Base-by-base conservation (phyloP, 2,888 invertebrate genomes). In the Meteorus colon region DNA sequence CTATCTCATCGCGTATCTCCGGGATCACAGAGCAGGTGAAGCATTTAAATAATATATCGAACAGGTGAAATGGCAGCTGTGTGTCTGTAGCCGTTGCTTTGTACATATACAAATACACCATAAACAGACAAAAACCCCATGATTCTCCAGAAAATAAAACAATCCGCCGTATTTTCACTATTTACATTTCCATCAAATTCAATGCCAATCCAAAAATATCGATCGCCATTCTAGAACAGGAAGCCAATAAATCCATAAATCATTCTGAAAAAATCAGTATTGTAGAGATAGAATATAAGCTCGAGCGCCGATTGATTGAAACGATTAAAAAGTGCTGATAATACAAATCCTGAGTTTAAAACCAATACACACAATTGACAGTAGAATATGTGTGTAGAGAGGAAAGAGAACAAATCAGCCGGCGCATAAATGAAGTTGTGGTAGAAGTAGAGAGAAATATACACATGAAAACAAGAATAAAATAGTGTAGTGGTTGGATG, bases 1-100 rank as follows among this genome's bases (percentile, higher is more conserved):
- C 55, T 70, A 75, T 75, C 19, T 19, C 51, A 63, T 37, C n/a
- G 69, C 69, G 83, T 85, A 86, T 86, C 85, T 84, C 78, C 78
- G 81, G 83, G 83, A 85, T 55, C 55, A 19, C 82, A 74, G 68
- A 82, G 82, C 85, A 85, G 85, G 86, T 85, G 85, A 84, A 82
- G 84, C 82, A 86, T 85, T 85, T 85, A 86, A 85, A 85, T 85
- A 85, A 85, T 83, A 85, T 85, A 86, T 85, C 83, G 85, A 85
- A 85, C 85, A 85, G 85, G 85, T 85, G 85, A 85, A 84, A 84
- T 84, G 83, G 85, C 85, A 85, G 85, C 86, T 85, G 85, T 84
- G 83, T 84, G 82, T 84, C 81, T 81, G 81, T 78, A 73, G 19
- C 74, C 10, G 55, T 19, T 19, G 55, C 19, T 55, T 55, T 19